These are phyloP conservation scores for Leptothorax acervorum DNA, from an alignment of 2,888 invertebrate genomes.

Conservation along the genomic window DNA sequence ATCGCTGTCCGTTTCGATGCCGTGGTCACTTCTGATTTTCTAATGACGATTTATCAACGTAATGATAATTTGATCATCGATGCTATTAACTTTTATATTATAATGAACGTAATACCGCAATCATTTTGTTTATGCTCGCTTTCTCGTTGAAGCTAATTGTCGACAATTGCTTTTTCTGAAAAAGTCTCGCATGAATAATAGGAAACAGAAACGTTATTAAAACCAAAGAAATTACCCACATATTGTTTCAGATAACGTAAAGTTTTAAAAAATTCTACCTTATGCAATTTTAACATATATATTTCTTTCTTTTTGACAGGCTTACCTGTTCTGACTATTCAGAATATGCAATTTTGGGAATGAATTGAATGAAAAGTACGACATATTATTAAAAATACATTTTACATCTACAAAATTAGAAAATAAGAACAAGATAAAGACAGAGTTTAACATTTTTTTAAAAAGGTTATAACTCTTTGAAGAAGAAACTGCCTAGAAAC, in stretches of 20 bases:
- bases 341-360: neutral
- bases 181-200: neutral
- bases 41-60: slow-evolving; percentile 38
- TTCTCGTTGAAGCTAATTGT: neutral
- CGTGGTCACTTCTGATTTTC: slow-evolving; percentile 57
- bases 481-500: neutral
- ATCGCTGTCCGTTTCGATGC: slow-evolving; percentile 7
- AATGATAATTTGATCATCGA: slow-evolving; percentile 38
- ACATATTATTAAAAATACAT: neutral
- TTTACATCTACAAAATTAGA: neutral
- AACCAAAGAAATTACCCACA: neutral
- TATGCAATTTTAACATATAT: neutral
- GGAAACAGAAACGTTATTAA: neutral
- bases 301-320: neutral
- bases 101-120: neutral
- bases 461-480: neutral
- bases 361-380: neutral
- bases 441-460: neutral
- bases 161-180: neutral
- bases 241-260: no score
- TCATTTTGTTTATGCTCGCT: slow-evolving; percentile 5
- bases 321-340: neutral
- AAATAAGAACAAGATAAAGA: neutral
- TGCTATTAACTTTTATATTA: slow-evolving; percentile 21
- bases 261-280: neutral